Evolutionary conservation across 2,113 vertebrate genomes (phyloP), one percentile per base, ranked within the genome.

Genomic region (Tenrec ecaudatus): DNA sequence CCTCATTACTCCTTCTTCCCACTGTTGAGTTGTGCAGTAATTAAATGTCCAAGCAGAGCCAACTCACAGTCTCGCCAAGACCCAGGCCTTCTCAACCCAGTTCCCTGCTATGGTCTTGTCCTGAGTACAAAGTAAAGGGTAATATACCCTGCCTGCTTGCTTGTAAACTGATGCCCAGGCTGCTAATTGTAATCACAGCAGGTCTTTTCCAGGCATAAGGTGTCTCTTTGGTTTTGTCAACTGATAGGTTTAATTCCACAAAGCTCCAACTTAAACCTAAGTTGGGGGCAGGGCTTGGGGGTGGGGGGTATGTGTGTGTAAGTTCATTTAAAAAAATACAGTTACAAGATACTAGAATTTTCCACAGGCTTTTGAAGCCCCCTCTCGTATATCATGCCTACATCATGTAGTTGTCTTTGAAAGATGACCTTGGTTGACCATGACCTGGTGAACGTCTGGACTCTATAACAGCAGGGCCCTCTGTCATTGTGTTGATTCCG

Each of bases 351-450:
- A 60, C 7, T 60, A 20, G 58, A 60, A 62, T 62, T 62, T 62
- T 6, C 60, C 19, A 62, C 22, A 23, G 22, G 22, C 16, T 14
- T 62, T 62, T 62, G 60, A 62, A 62, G 60, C 60, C 60, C 60
- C 22, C 47, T 62, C 60, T 25, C 17, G 62, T 64, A 23, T 84
- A 25, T 86, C 19, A 9, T 68, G n/a, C 7, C 69, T 87, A 12
- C 38, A 93, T 96, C 69, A 64, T 43, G 78, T 47, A 29, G 9
- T 86, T 92, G 76, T 47, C n/a, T 93, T 88, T 88, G 58, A 82
- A 60, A 89, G 85, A 82, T 83, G 88, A 57, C 16, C 47, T 57
- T 92, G 87, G 43, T 40, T 0, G 29, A 69, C 2, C 29, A 95
- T 38, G 76, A 64, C 36, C 0, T 86, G 14, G 68, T 96, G 19